Evolutionary conservation across 2,888 invertebrate genomes (phyloP).

Genomic region (Proisotoma minuta): DNA sequence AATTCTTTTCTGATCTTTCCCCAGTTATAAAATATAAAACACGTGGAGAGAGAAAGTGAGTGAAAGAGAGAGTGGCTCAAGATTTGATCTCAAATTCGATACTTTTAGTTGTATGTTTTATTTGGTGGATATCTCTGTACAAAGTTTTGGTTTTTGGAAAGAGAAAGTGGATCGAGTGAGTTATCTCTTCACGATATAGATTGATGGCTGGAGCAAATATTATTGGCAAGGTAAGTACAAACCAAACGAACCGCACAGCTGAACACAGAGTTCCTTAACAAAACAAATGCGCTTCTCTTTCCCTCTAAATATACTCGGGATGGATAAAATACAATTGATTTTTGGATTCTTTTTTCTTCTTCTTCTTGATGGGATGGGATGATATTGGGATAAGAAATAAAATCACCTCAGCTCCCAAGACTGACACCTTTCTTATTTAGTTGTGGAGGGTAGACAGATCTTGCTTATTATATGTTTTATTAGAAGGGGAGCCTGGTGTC

Average conservation of each 20-base stretch:
- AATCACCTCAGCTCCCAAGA: background rate
- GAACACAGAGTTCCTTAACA: background rate
- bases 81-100: no score
- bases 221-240: slow-evolving; percentile 1
- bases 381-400: background rate
- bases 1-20: background rate
- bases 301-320: background rate
- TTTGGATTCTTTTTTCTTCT: background rate
- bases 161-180: slow-evolving; percentile 1
- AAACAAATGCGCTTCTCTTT: background rate
- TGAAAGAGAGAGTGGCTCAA: background rate
- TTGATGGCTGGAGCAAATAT: slow-evolving; percentile 2
- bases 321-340: slow-evolving; percentile 2
- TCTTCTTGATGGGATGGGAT: background rate
- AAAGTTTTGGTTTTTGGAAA: no score
- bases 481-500: background rate
- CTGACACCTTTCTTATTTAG: slow-evolving; percentile 1
- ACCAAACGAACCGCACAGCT: background rate
- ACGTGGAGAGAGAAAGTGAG: background rate
- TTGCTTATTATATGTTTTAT: slow-evolving; percentile 2
- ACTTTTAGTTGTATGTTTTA: no score
- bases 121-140: no score
- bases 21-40: background rate
- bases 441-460: background rate
- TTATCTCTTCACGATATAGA: slow-evolving; percentile 5